Percentiles rank a stretch among this genome's conserved stretches.
Evolutionary conservation across 2,888 invertebrate species (phyloP).

Genomic region (Diploptera punctata): DNA sequence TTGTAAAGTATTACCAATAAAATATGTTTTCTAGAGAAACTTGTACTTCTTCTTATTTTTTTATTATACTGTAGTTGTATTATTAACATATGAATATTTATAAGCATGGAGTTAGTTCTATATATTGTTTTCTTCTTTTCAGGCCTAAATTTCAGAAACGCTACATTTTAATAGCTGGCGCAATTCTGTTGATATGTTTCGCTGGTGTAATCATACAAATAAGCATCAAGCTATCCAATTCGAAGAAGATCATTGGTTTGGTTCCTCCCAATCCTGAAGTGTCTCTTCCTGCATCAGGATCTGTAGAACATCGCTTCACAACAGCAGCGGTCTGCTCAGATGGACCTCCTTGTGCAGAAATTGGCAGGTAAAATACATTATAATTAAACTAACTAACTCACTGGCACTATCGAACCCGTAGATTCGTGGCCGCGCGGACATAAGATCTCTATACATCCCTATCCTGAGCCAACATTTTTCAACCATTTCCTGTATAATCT

Average conservation of each 20-base stretch:
- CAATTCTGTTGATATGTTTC: slow-evolving; percentile 44
- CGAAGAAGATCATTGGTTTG: slow-evolving; percentile 47
- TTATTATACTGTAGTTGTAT: no score
- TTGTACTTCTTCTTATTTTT: no score
- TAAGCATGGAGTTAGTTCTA: no score
- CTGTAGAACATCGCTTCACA: slow-evolving; percentile 68
- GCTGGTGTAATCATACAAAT: slow-evolving; percentile 50
- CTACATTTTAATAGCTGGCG: slow-evolving; percentile 45
- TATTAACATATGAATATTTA: no score
- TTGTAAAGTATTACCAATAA: no score
- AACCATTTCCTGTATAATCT: no score
- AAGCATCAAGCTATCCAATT: slow-evolving; percentile 54
- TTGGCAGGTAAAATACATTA: slow-evolving; percentile 77
- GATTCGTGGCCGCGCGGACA: no score
- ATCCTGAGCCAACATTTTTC: no score
- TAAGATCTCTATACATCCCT: no score
- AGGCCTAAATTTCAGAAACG: slow-evolving; percentile 46
- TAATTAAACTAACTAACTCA: no score
- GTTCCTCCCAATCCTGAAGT: slow-evolving; percentile 71
- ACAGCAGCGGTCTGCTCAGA: slow-evolving; percentile 81
- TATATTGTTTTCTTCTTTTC: slow-evolving; percentile 29
- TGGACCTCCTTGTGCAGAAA: slow-evolving; percentile 73
- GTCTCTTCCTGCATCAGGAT: slow-evolving; percentile 69
- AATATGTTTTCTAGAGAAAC: no score
- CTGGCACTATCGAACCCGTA: no score